Percentiles rank a stretch among this genome's conserved stretches.
phyloP scores from a whole-genome alignment of 1,140 invertebrate species.

The Ditylenchus dipsaci region DNA sequence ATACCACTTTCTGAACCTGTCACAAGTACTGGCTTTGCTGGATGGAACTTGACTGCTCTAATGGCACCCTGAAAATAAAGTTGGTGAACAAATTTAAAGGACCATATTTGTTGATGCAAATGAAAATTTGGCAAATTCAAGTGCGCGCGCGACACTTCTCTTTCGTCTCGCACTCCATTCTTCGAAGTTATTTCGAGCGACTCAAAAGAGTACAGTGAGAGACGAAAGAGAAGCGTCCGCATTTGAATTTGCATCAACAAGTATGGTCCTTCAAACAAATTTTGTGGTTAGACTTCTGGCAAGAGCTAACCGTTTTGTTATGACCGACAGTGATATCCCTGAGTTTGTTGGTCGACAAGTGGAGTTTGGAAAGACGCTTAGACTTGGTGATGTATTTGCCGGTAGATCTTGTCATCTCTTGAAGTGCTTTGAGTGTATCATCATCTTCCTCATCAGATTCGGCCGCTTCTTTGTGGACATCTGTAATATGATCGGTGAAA shows the following conservation, averaged over 20 bases:
- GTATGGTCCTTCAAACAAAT: no score
- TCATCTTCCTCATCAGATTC: conserved; percentile 31
- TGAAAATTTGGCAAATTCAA: no score
- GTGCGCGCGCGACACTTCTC: no score
- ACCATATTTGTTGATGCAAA: no score
- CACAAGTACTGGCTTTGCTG: conserved; percentile 35
- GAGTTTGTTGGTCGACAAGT: conserved; percentile 17
- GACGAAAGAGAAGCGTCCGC: no score
- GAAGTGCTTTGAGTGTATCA: conserved; percentile 20
- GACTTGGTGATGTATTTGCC: conserved; percentile 7
- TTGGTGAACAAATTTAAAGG: neutral
- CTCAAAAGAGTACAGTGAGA: no score
- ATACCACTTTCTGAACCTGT: conserved; percentile 14
- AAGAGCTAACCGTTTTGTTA: conserved; percentile 15
- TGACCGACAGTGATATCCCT: conserved; percentile 35
- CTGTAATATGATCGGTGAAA: conserved; percentile 52
- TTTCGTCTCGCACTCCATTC: no score
- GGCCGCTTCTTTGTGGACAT: neutral
- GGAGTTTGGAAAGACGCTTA: conserved; percentile 16
- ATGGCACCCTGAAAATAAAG: conserved; percentile 23
- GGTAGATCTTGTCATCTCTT: conserved; percentile 22
- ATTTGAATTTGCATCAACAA: no score
- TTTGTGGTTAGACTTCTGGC: neutral
- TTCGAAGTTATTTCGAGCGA: no score
- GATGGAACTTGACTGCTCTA: conserved; percentile 33